Percentiles rank a stretch among this genome's conserved stretches.
Evolutionary conservation across 2,888 invertebrate genomes (phyloP).

Genomic region (Oscheius myriophilus): DNA sequence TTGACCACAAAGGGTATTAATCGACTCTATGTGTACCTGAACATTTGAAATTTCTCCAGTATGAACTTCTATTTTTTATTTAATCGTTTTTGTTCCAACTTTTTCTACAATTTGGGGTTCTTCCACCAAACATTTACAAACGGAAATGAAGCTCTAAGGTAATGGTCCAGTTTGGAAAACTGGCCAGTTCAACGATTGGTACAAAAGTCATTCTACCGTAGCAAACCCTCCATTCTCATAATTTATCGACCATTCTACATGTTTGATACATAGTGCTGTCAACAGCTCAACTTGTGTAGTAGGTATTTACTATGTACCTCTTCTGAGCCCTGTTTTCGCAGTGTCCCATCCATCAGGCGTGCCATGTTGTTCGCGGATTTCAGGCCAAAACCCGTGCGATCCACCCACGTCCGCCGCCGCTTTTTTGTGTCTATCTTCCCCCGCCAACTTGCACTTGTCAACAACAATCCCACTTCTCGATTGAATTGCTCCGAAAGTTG

Average conservation of each 20-base stretch:
- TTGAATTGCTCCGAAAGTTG: neutral
- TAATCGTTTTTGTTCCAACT: too few relatives aligned
- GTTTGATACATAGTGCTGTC: neutral
- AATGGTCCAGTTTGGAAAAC: too few relatives aligned
- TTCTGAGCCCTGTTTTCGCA: slow-evolving; percentile 13
- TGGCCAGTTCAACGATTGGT: too few relatives aligned
- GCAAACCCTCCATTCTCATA: neutral
- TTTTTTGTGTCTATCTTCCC: slow-evolving; percentile 22
- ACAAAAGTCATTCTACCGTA: neutral
- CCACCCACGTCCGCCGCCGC: slow-evolving; percentile 29
- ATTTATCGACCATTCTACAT: neutral
- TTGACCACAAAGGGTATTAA: too few relatives aligned
- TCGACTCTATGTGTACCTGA: too few relatives aligned
- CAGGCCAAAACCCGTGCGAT: slow-evolving; percentile 31
- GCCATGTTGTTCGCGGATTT: slow-evolving; percentile 31
- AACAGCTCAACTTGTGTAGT: neutral
- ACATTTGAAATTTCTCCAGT: too few relatives aligned
- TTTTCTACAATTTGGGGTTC: too few relatives aligned
- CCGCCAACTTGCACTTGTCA: slow-evolving; percentile 29
- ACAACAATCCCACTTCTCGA: slow-evolving; percentile 19
- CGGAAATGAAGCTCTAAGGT: too few relatives aligned
- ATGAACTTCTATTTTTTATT: too few relatives aligned
- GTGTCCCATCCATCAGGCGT: slow-evolving; percentile 29
- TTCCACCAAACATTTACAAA: too few relatives aligned
- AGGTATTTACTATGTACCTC: neutral